These are phyloP conservation scores for Tiphia femorata DNA, from an alignment of 2,888 invertebrate genomes.

Conservation along the genomic window DNA sequence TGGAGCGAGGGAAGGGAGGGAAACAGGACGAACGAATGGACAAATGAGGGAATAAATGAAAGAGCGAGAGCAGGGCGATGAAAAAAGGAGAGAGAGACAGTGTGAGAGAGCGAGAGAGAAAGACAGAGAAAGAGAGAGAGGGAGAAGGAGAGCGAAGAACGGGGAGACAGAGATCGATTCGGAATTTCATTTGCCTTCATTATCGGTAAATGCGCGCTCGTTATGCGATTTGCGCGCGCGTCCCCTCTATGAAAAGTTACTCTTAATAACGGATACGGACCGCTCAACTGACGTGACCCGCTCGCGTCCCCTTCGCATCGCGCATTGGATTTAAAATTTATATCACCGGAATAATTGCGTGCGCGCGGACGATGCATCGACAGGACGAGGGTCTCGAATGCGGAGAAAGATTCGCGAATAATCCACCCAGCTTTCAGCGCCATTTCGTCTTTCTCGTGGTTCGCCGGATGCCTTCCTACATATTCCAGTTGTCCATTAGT, in stretches of 20 bases:
- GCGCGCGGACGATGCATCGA: neutral
- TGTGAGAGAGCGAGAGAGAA: conserved; percentile 4
- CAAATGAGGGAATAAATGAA: conserved; percentile 15
- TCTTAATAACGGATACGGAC: conserved; percentile 24
- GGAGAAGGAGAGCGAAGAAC: neutral
- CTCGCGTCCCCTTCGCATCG: conserved; percentile 12
- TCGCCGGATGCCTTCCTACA: no score
- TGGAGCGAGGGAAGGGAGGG: neutral
- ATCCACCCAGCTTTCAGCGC: no score
- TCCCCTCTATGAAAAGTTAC: conserved; percentile 35
- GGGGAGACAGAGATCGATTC: conserved; percentile 39
- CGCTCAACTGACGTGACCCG: neutral
- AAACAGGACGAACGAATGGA: neutral
- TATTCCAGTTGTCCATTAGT: neutral
- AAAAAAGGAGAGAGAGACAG: neutral
- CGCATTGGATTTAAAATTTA: conserved; percentile 53
- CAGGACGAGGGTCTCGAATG: no score
- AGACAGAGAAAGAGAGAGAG: neutral
- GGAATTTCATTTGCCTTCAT: conserved; percentile 55
- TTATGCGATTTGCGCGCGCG: conserved; percentile 11
- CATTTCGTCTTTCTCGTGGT: no score
- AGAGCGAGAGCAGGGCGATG: conserved; percentile 7
- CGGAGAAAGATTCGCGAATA: no score
- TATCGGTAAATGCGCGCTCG: conserved; percentile 38
- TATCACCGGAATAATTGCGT: conserved; percentile 47